Conservation (phyloP, 2,113 vertebrate genomes). For the Myotis yumanensis region DNA sequence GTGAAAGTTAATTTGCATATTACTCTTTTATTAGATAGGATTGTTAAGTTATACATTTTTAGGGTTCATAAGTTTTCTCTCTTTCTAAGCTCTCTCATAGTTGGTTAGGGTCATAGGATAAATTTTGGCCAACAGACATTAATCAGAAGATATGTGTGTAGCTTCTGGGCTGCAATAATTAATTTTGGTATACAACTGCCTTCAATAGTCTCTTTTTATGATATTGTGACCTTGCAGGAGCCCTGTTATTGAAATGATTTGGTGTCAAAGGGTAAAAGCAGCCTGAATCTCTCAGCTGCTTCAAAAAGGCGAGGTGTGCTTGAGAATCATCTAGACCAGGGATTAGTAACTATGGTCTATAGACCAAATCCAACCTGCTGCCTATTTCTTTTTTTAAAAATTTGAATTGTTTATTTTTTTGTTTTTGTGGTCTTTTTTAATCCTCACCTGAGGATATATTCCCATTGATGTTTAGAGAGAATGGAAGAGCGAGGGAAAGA, state of each 20-base stretch:
- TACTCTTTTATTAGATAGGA: too few species aligned
- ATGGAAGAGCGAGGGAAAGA: too few species aligned
- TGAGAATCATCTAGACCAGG: not conserved
- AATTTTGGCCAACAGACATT: not conserved
- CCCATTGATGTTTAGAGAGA: too few species aligned
- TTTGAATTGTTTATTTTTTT: too few species aligned
- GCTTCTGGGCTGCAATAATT: not conserved
- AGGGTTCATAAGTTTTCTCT: not conserved
- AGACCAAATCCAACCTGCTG: not conserved
- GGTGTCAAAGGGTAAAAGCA: not conserved
- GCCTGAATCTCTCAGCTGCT: not conserved
- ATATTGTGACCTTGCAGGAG: not conserved
- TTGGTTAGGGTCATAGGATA: not conserved
- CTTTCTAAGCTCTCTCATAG: not conserved
- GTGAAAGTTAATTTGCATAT: too few species aligned
- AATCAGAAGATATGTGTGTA: not conserved
- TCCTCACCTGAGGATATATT: too few species aligned
- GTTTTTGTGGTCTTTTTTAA: too few species aligned
- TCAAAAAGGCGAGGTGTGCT: not conserved
- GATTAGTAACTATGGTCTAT: not conserved
- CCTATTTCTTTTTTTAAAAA: not conserved
- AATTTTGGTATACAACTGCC: not conserved
- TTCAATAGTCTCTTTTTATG: not conserved
- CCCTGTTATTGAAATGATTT: not conserved
- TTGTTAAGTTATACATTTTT: not conserved